Base-by-base conservation (phyloP, 37 sponge, comb jelly and placozoan species). In the Halichondria panicea region DNA sequence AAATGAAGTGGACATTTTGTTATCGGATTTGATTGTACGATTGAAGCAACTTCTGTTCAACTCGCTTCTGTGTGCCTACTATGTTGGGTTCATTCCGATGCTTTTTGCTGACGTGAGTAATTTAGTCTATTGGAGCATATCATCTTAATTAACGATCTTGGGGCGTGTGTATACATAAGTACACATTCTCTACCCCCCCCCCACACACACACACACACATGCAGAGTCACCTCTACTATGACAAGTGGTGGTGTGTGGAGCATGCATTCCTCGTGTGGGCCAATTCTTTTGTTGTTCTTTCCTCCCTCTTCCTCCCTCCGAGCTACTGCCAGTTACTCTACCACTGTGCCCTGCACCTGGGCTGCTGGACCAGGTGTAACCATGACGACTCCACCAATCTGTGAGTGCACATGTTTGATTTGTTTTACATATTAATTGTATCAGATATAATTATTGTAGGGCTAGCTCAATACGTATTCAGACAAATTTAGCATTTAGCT, bases 211-310 rank as follows among this genome's bases (percentile, higher is more conserved):
- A 57, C 64, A 30, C 54, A 40, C 34, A 19, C 43, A 32, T 34
- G 3, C 52, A 91, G 87, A 77, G 62, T 39, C 78, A 87, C 58
- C 55, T 92, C 32, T 80, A 74, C 72, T 92, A 84, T 75, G 88
- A 92, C 81, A 79, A 68, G 48, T 84, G 88, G 85, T 92, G 93
- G 93, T 88, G 93, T 84, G 48, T 79, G 24, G 75, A 92, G 72
- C 85, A 84, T 41, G 76, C 54, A 27, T 71, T 83, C 81, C 44
- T 92, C 36, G 71, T 92, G 36, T 92, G 93, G 93, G 84, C 81
- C 43, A 87, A 83, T 48, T 83, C 89, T 34, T 92, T 92, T 46
- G 88, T 87, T 3, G 66, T 88, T 21, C 65, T 92, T 39, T 67
- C 85, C 38, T 71, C 77, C n/a, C 85, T 84, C 24, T 68, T 87